A percentile compares a stretch with the other conserved stretches of the same genome.
Evolutionary conservation across 2,797 vertebrate species (phyloP).

Genomic region (Takifugu rubripes): DNA sequence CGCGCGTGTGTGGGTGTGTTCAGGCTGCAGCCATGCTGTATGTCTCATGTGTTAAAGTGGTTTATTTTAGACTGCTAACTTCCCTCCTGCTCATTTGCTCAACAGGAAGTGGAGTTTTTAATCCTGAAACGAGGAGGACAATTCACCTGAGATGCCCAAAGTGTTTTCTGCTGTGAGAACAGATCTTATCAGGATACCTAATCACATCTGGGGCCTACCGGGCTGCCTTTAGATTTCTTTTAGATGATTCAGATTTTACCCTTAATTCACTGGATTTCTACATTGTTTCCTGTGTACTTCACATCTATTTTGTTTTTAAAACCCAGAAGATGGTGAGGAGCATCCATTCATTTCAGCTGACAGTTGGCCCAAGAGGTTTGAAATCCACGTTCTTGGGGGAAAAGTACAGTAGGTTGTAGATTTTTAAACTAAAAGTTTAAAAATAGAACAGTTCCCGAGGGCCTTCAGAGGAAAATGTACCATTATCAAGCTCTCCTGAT

Average conservation of each 20-base stretch:
- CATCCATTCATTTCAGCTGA: not conserved
- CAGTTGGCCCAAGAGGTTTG: too few relatives aligned
- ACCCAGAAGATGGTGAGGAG: not conserved
- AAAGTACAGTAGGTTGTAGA: too few relatives aligned
- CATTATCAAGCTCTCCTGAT: too few relatives aligned
- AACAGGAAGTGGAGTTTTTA: slow-evolving; percentile 65
- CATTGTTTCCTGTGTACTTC: not conserved
- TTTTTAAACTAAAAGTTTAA: too few relatives aligned
- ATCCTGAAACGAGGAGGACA: slow-evolving; percentile 1
- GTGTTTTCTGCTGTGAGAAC: too few relatives aligned
- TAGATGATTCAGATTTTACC: too few relatives aligned
- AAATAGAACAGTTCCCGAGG: not conserved
- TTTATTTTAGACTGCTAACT: slow-evolving; percentile 45
- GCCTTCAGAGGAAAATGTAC: not conserved
- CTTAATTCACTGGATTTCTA: too few relatives aligned
- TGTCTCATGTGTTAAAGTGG: slow-evolving; percentile 55
- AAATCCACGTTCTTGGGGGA: too few relatives aligned
- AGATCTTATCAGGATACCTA: too few relatives aligned
- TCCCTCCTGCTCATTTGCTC: slow-evolving; percentile 47
- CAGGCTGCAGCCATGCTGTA: slow-evolving; percentile 16
- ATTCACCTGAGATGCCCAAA: slow-evolving; percentile 11
- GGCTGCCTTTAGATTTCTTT: too few relatives aligned
- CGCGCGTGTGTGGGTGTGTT: not conserved
- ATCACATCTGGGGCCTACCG: too few relatives aligned
- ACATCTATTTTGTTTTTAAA: not conserved